These are phyloP conservation scores for Drosophila tristis DNA, from an alignment of 1,140 invertebrate species.

Conservation along the genomic window DNA sequence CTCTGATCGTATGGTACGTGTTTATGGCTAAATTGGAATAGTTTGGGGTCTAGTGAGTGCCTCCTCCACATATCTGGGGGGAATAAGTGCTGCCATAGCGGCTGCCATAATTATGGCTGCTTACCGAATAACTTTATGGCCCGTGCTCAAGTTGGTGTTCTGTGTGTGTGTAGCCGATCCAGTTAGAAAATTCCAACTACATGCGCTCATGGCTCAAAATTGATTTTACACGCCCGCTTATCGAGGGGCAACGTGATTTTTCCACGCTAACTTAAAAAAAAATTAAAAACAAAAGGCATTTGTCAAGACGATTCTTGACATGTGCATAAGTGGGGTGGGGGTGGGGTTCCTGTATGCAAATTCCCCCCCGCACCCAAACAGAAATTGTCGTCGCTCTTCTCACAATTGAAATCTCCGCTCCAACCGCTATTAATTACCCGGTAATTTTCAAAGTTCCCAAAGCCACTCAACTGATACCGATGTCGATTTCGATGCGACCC, in stretches of 20 bases:
- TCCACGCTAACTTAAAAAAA: slow-evolving; percentile 11
- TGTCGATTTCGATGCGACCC: slow-evolving; percentile 23
- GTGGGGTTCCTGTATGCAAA: neutral
- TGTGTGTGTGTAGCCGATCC: slow-evolving; percentile 21
- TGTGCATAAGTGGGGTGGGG: neutral
- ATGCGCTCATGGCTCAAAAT: slow-evolving; percentile 60
- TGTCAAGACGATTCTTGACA: slow-evolving; percentile 12
- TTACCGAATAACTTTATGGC: slow-evolving; percentile 41
- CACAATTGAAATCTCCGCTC: slow-evolving; percentile 27
- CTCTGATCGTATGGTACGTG: slow-evolving; percentile 25
- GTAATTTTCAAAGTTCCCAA: slow-evolving; percentile 34
- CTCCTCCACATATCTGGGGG: slow-evolving; percentile 12
- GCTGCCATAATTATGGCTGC: slow-evolving; percentile 32
- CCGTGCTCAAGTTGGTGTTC: slow-evolving; percentile 52
- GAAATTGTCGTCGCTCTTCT: neutral
- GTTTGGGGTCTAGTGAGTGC: neutral
- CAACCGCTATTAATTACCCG: slow-evolving; percentile 31
- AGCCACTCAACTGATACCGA: slow-evolving; percentile 12
- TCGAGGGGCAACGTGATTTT: slow-evolving; percentile 62
- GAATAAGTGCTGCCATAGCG: slow-evolving; percentile 1
- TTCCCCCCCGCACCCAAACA: neutral
- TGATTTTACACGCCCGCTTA: slow-evolving; percentile 50
- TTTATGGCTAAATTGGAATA: slow-evolving; percentile 14
- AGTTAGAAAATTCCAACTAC: slow-evolving; percentile 54
- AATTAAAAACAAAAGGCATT: neutral